These are phyloP conservation scores for Benthosema pterotum DNA, from an alignment of 2,797 vertebrate species.

Conservation along the genomic window DNA sequence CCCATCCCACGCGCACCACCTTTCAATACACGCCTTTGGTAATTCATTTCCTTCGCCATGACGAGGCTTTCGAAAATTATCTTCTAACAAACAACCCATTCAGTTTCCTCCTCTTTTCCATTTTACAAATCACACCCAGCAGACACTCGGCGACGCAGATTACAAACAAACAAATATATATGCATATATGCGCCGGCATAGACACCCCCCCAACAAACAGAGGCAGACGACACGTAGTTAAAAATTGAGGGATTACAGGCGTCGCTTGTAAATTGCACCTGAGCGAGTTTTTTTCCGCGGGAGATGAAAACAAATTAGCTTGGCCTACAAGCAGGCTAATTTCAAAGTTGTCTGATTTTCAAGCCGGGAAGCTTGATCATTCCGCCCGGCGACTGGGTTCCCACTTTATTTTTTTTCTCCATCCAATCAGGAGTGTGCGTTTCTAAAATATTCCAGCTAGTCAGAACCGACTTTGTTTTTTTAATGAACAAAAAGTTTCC, in stretches of 20 bases:
- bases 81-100: no score
- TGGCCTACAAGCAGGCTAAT: conserved; percentile 5
- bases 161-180: conserved; percentile 12
- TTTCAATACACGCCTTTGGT: no score
- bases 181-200: conserved; percentile 3
- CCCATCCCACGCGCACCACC: no score
- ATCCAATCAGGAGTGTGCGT: conserved; percentile 17
- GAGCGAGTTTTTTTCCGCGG: conserved; percentile 37
- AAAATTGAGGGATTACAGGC: conserved; percentile 23
- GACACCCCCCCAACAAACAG: conserved; percentile 4
- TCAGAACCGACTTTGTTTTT: conserved; percentile 37
- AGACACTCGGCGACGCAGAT: background rate
- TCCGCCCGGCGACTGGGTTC: background rate
- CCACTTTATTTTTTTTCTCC: conserved; percentile 1
- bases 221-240: conserved; percentile 23
- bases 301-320: conserved; percentile 52
- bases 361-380: conserved; percentile 26
- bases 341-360: conserved; percentile 35
- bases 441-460: conserved; percentile 21
- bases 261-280: conserved; percentile 36
- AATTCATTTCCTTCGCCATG: background rate
- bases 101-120: no score
- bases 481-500: conserved; percentile 15
- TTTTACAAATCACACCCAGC: no score
- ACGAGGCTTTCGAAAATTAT: background rate